phyloP scores from a whole-genome alignment of 2,888 invertebrate species.

The Cryptocephalus moraei region DNA sequence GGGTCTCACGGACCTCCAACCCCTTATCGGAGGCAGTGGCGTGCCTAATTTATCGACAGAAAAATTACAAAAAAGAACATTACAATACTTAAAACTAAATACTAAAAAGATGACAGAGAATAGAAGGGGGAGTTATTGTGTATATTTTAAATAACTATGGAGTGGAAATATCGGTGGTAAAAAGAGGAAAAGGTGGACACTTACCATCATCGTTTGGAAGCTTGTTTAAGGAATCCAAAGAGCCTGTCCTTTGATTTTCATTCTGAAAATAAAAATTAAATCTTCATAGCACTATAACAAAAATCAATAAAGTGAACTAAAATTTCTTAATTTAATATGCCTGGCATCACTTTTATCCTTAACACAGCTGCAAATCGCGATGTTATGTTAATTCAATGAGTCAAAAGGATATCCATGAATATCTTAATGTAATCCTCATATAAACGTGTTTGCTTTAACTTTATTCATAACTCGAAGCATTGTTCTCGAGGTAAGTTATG shows the following conservation, averaged over 20 bases:
- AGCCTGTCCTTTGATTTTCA: conserved; percentile 30
- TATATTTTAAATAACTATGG: neutral
- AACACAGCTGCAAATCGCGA: neutral
- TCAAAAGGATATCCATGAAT: too few relatives aligned
- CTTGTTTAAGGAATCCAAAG: conserved; percentile 35
- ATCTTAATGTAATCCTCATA: too few relatives aligned
- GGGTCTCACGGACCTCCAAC: conserved; percentile 50
- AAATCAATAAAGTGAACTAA: too few relatives aligned
- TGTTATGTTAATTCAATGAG: neutral
- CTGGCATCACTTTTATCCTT: neutral
- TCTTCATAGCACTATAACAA: neutral
- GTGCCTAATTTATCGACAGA: conserved; percentile 8
- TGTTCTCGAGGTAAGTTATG: too few relatives aligned
- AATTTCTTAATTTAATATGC: neutral
- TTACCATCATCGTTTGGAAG: conserved; percentile 32
- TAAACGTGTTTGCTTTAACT: too few relatives aligned
- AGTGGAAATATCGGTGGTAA: neutral
- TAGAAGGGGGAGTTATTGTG: too few relatives aligned
- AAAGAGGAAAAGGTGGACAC: conserved; percentile 8
- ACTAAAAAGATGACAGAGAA: too few relatives aligned
- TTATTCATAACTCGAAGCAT: too few relatives aligned
- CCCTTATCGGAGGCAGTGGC: conserved; percentile 33
- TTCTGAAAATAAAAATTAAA: conserved; percentile 24
- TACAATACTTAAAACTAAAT: too few relatives aligned
- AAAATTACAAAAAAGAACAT: too few relatives aligned